These are phyloP conservation scores for Drosophila pruinosa DNA, from an alignment of 1,140 invertebrate species.

Conservation along the genomic window DNA sequence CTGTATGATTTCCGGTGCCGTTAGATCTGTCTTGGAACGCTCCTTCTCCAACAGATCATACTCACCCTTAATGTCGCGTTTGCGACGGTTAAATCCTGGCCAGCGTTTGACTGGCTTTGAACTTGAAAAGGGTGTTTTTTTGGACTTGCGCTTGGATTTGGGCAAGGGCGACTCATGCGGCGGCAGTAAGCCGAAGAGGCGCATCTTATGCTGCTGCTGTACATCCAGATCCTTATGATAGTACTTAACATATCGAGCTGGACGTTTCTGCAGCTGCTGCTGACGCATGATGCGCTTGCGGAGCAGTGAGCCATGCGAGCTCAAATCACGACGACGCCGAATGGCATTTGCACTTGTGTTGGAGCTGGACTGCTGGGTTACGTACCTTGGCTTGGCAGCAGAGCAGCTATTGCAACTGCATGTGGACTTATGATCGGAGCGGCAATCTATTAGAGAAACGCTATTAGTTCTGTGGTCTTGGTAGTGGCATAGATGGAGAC, in stretches of 20 bases:
- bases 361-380: slow-evolving; percentile 29
- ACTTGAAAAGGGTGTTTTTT: slow-evolving; percentile 36
- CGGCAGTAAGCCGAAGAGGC: slow-evolving; percentile 36
- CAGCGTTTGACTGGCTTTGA: slow-evolving; percentile 20
- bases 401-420: slow-evolving; percentile 68
- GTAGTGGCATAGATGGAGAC: not conserved
- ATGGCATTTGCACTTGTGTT: slow-evolving; percentile 51
- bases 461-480: not conserved
- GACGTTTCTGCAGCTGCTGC: slow-evolving; percentile 65
- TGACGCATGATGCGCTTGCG: slow-evolving; percentile 61
- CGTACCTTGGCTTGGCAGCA: slow-evolving; percentile 67
- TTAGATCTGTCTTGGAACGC: slow-evolving; percentile 62
- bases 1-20: slow-evolving; percentile 76
- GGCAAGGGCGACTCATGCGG: not conserved
- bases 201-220: slow-evolving; percentile 39
- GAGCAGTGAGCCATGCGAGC: slow-evolving; percentile 35
- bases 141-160: slow-evolving; percentile 62
- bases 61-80: slow-evolving; percentile 77
- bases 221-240: slow-evolving; percentile 66
- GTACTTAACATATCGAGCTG: slow-evolving; percentile 59
- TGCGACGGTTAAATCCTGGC: slow-evolving; percentile 26
- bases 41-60: slow-evolving; percentile 73
- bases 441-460: slow-evolving; percentile 51
- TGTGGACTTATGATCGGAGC: slow-evolving; percentile 26
- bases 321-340: slow-evolving; percentile 63